Conservation (phyloP, 2,888 invertebrate genomes). For the Helobdella robusta region DNA sequence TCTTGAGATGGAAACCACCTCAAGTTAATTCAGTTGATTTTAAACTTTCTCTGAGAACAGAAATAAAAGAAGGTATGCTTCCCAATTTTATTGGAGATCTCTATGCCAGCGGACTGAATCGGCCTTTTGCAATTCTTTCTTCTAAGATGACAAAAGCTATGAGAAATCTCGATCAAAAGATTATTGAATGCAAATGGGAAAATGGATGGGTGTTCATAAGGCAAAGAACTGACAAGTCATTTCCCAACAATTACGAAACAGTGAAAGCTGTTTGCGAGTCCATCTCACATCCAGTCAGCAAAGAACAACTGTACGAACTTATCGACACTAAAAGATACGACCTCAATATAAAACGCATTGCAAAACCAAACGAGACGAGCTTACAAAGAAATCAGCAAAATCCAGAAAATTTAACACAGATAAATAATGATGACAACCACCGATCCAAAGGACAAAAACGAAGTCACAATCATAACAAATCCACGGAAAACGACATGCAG, state of each 20-base stretch:
- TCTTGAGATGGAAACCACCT: slow-evolving; percentile 94
- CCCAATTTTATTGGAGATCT: background rate
- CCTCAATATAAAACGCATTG: too few relatives aligned
- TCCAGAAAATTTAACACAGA: too few relatives aligned
- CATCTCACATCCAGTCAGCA: too few relatives aligned
- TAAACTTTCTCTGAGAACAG: slow-evolving; percentile 67
- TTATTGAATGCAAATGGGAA: slow-evolving; percentile 85
- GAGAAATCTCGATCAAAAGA: slow-evolving; percentile 70
- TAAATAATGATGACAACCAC: too few relatives aligned
- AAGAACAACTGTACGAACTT: too few relatives aligned
- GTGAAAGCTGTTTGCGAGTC: too few relatives aligned
- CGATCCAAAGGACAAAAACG: too few relatives aligned
- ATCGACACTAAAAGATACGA: too few relatives aligned
- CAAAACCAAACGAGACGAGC: too few relatives aligned
- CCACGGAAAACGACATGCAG: too few relatives aligned
- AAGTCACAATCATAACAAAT: too few relatives aligned
- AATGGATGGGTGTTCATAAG: slow-evolving; percentile 82
- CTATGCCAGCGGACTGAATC: background rate
- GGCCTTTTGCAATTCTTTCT: background rate
- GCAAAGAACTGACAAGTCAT: slow-evolving; percentile 88
- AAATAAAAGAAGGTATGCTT: slow-evolving; percentile 46
- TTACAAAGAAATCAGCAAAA: too few relatives aligned
- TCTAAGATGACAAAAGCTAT: slow-evolving; percentile 46
- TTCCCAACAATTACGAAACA: slow-evolving; percentile 78
- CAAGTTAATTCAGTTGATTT: slow-evolving; percentile 93